These are phyloP conservation scores for Orius insidiosus DNA, from an alignment of 1,140 invertebrate genomes.

Conservation along the genomic window DNA sequence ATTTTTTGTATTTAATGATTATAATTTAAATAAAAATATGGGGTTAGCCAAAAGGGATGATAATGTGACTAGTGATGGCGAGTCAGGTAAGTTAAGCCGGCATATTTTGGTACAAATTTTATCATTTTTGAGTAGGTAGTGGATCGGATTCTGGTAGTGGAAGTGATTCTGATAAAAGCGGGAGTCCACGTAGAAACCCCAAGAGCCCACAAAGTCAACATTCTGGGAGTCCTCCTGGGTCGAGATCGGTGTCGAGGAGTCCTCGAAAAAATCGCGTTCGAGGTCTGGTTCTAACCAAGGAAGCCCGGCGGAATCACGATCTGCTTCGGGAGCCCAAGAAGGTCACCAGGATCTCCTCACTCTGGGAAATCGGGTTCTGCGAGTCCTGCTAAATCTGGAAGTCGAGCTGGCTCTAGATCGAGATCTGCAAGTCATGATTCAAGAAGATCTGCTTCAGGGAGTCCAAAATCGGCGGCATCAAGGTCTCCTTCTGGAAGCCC, in stretches of 20 bases:
- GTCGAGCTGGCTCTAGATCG: conserved; percentile 10
- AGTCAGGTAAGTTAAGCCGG: not conserved
- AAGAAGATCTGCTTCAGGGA: conserved; percentile 14
- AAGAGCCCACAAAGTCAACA: not conserved
- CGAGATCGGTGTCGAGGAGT: too few species aligned
- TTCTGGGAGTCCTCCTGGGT: not conserved
- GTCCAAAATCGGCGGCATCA: conserved; percentile 14
- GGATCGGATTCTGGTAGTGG: conserved; percentile 16
- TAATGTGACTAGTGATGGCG: not conserved
- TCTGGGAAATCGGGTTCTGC: conserved; percentile 21
- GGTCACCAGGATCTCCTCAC: conserved; percentile 20
- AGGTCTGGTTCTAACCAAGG: conserved; percentile 23
- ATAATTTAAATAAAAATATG: not conserved
- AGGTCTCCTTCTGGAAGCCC: not conserved
- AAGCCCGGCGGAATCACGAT: conserved; percentile 26
- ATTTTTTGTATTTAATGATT: not conserved
- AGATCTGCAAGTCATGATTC: conserved; percentile 18
- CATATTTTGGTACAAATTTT: not conserved
- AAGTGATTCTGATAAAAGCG: conserved; percentile 14
- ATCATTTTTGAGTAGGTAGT: conserved; percentile 7
- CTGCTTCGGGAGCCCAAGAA: conserved; percentile 9
- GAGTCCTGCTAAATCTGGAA: conserved; percentile 12
- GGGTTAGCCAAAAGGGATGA: conserved; percentile 1
- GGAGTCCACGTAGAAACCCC: conserved; percentile 1
- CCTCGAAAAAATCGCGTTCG: too few species aligned